Evolutionary conservation across 2,888 invertebrate species (phyloP).

Genomic region (Drosophila siamana): DNA sequence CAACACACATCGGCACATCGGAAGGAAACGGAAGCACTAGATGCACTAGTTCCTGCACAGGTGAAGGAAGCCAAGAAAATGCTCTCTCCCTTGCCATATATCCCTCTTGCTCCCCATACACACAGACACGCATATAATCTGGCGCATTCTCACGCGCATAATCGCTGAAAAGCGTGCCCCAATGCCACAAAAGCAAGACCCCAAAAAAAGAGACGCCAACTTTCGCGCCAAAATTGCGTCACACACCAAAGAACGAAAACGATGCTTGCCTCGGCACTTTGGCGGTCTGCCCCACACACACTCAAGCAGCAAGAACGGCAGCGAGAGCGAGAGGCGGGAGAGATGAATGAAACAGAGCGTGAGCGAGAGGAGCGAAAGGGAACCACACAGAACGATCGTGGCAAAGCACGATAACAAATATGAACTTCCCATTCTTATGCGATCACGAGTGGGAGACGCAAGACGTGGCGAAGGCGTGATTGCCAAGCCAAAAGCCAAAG

Average conservation of each 20-base stretch:
- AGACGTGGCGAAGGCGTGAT: slow-evolving; percentile 18
- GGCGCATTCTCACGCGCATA: neutral
- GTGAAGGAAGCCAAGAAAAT: slow-evolving; percentile 18
- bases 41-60: slow-evolving; percentile 45
- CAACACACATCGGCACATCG: neutral
- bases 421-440: slow-evolving; percentile 60
- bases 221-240: slow-evolving; percentile 81
- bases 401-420: slow-evolving; percentile 77
- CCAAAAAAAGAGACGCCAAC: slow-evolving; percentile 68
- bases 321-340: slow-evolving; percentile 16
- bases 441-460: slow-evolving; percentile 66
- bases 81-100: neutral
- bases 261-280: slow-evolving; percentile 55
- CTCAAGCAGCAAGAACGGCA: slow-evolving; percentile 26
- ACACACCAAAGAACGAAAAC: slow-evolving; percentile 56
- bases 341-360: slow-evolving; percentile 18
- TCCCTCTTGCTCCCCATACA: no score
- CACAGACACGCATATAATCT: slow-evolving; percentile 10
- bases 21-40: slow-evolving; percentile 56
- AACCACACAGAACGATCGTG: slow-evolving; percentile 71
- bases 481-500: slow-evolving; percentile 21
- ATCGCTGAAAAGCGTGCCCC: slow-evolving; percentile 49
- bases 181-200: slow-evolving; percentile 62
- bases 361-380: slow-evolving; percentile 28
- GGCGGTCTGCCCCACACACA: slow-evolving; percentile 58